These are phyloP conservation scores for Indicator maculatus DNA, from an alignment of 2,113 vertebrate genomes.

Conservation along the genomic window DNA sequence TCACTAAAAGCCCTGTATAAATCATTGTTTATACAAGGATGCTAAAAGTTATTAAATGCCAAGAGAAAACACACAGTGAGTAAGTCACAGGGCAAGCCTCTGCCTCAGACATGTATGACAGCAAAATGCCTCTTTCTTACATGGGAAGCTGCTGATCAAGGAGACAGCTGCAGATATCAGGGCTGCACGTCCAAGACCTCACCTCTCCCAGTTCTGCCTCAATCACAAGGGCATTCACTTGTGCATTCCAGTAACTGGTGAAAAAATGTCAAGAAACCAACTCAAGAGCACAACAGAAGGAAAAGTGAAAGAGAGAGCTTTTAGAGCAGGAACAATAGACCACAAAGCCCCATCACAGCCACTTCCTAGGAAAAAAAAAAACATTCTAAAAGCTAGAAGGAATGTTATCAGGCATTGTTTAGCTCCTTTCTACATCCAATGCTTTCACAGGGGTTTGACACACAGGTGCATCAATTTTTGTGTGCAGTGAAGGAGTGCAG, in stretches of 20 bases:
- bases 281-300: background rate
- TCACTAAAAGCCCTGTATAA: too few species aligned
- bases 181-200: background rate
- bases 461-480: background rate
- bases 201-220: background rate
- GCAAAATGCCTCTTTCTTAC: background rate
- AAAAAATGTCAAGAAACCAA: background rate
- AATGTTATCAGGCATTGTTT: background rate
- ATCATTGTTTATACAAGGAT: too few species aligned
- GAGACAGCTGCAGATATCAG: background rate
- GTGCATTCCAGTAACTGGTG: background rate
- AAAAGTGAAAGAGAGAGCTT: background rate
- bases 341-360: background rate
- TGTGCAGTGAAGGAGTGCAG: background rate
- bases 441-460: background rate
- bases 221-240: background rate
- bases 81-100: background rate
- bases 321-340: background rate
- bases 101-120: background rate
- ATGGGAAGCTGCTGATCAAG: background rate
- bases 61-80: background rate
- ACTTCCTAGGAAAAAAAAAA: background rate
- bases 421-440: background rate
- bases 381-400: background rate
- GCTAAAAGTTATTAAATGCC: background rate